These are phyloP conservation scores for Hyperoplus immaculatus DNA, from an alignment of 2,797 vertebrate genomes.

Conservation along the genomic window DNA sequence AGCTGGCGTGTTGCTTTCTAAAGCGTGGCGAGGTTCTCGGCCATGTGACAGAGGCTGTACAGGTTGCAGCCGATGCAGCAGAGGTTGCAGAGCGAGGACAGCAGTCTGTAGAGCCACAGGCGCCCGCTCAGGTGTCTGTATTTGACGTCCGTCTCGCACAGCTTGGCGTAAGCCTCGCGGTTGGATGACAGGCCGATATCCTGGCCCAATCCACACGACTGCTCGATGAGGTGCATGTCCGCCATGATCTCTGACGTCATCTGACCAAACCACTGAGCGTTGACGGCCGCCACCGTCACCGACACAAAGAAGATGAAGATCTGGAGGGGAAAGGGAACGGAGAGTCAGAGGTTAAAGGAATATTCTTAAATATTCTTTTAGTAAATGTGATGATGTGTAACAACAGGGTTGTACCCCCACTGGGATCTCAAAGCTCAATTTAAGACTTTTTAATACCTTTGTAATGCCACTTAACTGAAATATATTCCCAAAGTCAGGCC, in stretches of 20 bases:
- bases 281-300: slow-evolving; percentile 85
- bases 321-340: slow-evolving; percentile 62
- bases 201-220: slow-evolving; percentile 84
- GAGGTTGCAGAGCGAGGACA: slow-evolving; percentile 89
- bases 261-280: slow-evolving; percentile 89
- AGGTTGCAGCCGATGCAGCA: slow-evolving; percentile 89
- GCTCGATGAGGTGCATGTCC: slow-evolving; percentile 87
- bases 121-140: slow-evolving; percentile 81
- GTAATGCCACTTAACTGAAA: too few relatives aligned
- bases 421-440: too few relatives aligned
- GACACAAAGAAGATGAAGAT: slow-evolving; percentile 87
- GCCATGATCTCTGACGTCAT: slow-evolving; percentile 85
- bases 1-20: slow-evolving; percentile 46
- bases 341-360: not conserved
- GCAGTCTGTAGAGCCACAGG: slow-evolving; percentile 81
- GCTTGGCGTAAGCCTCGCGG: slow-evolving; percentile 82
- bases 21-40: slow-evolving; percentile 82
- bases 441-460: too few relatives aligned
- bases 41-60: slow-evolving; percentile 86
- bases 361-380: not conserved
- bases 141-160: slow-evolving; percentile 77
- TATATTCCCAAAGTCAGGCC: too few relatives aligned
- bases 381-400: not conserved
- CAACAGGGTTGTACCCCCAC: not conserved
- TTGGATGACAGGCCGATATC: slow-evolving; percentile 83